phyloP scores from a whole-genome alignment of 2,888 invertebrate genomes.

The Choreutis nemorana region DNA sequence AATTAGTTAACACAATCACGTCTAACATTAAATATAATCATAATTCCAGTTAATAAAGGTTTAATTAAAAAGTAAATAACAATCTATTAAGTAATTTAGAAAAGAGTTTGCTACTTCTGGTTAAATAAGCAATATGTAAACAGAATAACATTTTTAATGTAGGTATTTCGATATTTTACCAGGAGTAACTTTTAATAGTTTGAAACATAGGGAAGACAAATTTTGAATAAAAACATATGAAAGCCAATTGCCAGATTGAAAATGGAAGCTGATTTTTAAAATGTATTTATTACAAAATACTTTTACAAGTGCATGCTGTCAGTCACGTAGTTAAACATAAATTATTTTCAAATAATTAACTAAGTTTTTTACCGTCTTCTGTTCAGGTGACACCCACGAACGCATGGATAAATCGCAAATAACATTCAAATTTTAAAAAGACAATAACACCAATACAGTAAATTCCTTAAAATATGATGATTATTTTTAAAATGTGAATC shows the following conservation, averaged over 20 bases:
- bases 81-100: too few relatives aligned
- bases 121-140: too few relatives aligned
- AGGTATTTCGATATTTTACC: too few relatives aligned
- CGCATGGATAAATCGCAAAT: slow-evolving; percentile 51
- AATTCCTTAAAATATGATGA: too few relatives aligned
- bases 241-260: slow-evolving; percentile 58
- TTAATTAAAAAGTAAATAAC: too few relatives aligned
- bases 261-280: slow-evolving; percentile 36
- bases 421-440: slow-evolving; percentile 1
- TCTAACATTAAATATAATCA: slow-evolving; percentile 44
- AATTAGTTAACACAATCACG: slow-evolving; percentile 56
- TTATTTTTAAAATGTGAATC: slow-evolving; percentile 22
- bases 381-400: slow-evolving; percentile 55
- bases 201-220: slow-evolving; percentile 33
- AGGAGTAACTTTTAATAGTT: too few relatives aligned
- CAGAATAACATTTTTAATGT: too few relatives aligned
- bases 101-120: too few relatives aligned
- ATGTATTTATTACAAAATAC: slow-evolving; percentile 34
- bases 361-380: slow-evolving; percentile 61
- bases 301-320: slow-evolving; percentile 59
- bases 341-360: slow-evolving; percentile 31
- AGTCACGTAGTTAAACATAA: slow-evolving; percentile 47
- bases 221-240: slow-evolving; percentile 38
- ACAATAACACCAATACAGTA: too few relatives aligned
- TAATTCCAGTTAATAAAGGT: too few relatives aligned